Conservation (phyloP, 2,888 invertebrate genomes). For the Pedicia rivosa region DNA sequence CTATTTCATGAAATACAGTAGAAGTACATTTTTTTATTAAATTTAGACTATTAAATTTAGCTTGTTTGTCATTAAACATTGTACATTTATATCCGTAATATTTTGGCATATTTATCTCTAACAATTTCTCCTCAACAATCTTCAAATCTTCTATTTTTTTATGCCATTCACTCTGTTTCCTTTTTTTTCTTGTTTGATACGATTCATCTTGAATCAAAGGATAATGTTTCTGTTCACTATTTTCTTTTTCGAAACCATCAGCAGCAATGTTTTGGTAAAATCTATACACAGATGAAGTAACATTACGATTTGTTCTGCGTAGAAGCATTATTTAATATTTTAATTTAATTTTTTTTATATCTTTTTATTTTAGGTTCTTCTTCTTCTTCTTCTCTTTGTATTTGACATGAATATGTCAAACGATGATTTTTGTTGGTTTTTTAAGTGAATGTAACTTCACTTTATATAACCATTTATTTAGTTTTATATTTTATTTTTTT, state of each 20-base stretch:
- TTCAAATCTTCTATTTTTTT: slow-evolving; percentile 43
- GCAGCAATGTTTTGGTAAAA: not conserved
- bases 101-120: slow-evolving; percentile 65
- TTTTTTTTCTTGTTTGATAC: slow-evolving; percentile 31
- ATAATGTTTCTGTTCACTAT: slow-evolving; percentile 30
- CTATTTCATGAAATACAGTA: slow-evolving; percentile 47
- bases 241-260: slow-evolving; percentile 17
- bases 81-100: slow-evolving; percentile 63
- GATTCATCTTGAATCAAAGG: slow-evolving; percentile 49
- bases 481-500: no score
- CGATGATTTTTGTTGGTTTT: no score
- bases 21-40: slow-evolving; percentile 61
- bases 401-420: no score
- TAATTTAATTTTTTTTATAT: no score
- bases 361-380: no score
- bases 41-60: slow-evolving; percentile 51
- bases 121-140: slow-evolving; percentile 71
- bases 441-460: no score
- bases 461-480: no score
- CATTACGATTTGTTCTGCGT: no score
- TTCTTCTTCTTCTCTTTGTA: no score
- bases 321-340: no score
- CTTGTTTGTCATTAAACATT: slow-evolving; percentile 38
- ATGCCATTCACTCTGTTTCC: slow-evolving; percentile 33
- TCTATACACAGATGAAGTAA: not conserved